phyloP scores from a whole-genome alignment of 2,113 vertebrate genomes.

The Charina bottae region DNA sequence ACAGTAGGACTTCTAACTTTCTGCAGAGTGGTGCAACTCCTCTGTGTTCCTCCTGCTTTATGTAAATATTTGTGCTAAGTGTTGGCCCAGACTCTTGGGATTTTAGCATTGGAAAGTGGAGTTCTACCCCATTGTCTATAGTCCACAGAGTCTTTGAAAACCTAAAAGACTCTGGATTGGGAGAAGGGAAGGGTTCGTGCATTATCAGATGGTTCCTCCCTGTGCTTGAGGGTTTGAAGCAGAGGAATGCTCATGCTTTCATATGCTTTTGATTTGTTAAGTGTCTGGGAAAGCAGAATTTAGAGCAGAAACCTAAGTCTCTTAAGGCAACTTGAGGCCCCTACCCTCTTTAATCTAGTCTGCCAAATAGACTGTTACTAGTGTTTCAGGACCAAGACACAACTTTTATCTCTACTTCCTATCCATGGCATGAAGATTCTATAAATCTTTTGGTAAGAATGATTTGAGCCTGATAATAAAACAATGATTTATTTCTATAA shows the following conservation, averaged over 20 bases:
- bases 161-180: neutral
- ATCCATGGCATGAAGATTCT: conserved; percentile 3
- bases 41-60: neutral
- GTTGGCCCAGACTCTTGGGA: neutral
- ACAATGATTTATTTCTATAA: conserved; percentile 18
- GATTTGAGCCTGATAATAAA: conserved; percentile 18
- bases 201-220: neutral
- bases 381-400: conserved; percentile 11
- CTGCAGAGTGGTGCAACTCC: neutral
- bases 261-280: conserved; percentile 35
- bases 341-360: conserved; percentile 24
- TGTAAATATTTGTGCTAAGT: neutral
- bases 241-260: conserved; percentile 37
- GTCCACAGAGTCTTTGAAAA: neutral
- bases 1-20: neutral
- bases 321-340: conserved; percentile 22
- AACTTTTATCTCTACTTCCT: conserved; percentile 38
- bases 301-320: conserved; percentile 29
- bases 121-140: neutral
- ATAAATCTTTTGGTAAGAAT: conserved; percentile 20
- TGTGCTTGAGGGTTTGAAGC: conserved; percentile 20
- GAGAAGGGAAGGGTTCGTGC: neutral
- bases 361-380: conserved; percentile 36
- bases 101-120: neutral
- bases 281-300: conserved; percentile 34